phyloP scores from a whole-genome alignment of 2,888 invertebrate genomes.

The Cryptus armator region DNA sequence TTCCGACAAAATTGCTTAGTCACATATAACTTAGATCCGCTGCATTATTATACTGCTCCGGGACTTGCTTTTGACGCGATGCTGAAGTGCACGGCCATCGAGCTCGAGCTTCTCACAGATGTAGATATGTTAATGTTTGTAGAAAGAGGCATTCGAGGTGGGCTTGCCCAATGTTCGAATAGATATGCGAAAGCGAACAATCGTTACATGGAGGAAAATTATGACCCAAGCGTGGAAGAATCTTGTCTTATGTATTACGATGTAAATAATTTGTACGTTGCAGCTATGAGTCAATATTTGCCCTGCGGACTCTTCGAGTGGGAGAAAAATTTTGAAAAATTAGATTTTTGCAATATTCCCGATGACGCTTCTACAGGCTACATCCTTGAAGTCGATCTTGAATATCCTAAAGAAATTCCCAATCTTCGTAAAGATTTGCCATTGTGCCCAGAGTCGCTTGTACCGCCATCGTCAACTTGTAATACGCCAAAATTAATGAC shows the following conservation, averaged over 20 bases:
- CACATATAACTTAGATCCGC: background rate
- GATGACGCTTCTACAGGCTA: slow-evolving; percentile 5
- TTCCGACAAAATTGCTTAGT: background rate
- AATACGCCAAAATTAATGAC: slow-evolving; percentile 65
- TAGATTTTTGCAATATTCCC: background rate
- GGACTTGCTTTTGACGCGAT: background rate
- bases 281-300: slow-evolving; percentile 30
- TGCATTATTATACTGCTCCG: slow-evolving; percentile 10
- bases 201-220: background rate
- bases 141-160: slow-evolving; percentile 7
- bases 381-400: slow-evolving; percentile 8
- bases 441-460: background rate
- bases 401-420: slow-evolving; percentile 2
- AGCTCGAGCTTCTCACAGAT: slow-evolving; percentile 7
- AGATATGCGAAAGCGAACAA: slow-evolving; percentile 6
- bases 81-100: slow-evolving; percentile 27
- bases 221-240: background rate
- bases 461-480: background rate
- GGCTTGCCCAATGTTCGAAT: background rate
- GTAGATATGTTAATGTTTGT: slow-evolving; percentile 27
- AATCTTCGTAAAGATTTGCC: slow-evolving; percentile 1
- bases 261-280: slow-evolving; percentile 29
- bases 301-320: slow-evolving; percentile 14
- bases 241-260: slow-evolving; percentile 15
- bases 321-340: slow-evolving; percentile 8